Evolutionary conservation across 2,113 vertebrate species (phyloP).

Genomic region (Myotis brandtii): DNA sequence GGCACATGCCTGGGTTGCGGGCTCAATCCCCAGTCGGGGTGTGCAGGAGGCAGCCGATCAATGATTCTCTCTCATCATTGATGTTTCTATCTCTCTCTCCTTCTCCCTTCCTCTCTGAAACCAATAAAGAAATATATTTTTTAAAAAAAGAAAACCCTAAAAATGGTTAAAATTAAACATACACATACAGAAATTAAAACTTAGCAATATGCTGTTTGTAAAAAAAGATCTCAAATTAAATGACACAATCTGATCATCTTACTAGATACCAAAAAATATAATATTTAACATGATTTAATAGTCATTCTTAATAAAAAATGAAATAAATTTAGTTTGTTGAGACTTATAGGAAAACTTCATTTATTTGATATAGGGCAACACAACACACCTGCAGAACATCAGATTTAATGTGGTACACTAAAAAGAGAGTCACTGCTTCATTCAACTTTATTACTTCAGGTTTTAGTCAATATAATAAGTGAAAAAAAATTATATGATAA

Average conservation of each 20-base stretch:
- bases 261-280: not conserved
- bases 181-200: not conserved
- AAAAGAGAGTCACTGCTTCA: not conserved
- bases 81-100: too few species aligned
- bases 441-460: not conserved
- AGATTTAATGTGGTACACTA: not conserved
- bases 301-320: not conserved
- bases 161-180: not conserved
- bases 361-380: not conserved
- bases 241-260: not conserved
- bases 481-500: not conserved
- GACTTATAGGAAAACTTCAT: not conserved
- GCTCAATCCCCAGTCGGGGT: too few species aligned
- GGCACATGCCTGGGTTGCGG: too few species aligned
- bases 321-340: not conserved
- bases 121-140: too few species aligned
- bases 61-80: too few species aligned
- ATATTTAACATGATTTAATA: not conserved
- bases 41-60: too few species aligned
- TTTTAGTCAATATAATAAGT: not conserved
- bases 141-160: not conserved
- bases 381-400: not conserved
- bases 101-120: too few species aligned
- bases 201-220: not conserved
- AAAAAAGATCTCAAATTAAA: constrained; percentile 31